phyloP scores from a whole-genome alignment of 2,113 vertebrate species.

The Plestiodon gilberti region DNA sequence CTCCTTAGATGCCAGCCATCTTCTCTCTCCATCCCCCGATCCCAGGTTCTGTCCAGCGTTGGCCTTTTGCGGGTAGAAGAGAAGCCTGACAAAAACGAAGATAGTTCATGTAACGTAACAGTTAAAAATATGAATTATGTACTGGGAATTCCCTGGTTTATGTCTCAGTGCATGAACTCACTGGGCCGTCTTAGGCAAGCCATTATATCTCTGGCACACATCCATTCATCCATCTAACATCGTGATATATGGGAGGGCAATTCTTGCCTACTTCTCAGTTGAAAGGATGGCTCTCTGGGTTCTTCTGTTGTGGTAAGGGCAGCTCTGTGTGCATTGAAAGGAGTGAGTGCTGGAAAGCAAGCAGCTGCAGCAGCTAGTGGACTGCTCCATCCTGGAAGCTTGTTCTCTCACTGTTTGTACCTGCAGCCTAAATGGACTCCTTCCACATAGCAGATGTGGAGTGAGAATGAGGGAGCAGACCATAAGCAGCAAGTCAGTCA shows the following conservation, averaged over 20 bases:
- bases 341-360: not conserved
- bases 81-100: not conserved
- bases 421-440: not conserved
- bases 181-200: not conserved
- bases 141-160: not conserved
- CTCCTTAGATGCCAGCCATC: not conserved
- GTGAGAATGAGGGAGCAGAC: not conserved
- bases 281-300: not conserved
- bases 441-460: not conserved
- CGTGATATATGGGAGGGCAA: not conserved
- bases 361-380: not conserved
- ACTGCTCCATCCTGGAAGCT: not conserved
- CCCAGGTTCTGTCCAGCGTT: not conserved
- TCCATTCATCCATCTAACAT: too few relatives aligned
- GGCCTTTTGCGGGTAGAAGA: not conserved
- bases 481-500: not conserved
- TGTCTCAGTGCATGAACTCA: too few relatives aligned
- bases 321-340: not conserved
- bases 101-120: not conserved
- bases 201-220: not conserved
- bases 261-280: not conserved
- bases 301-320: not conserved
- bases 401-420: too few relatives aligned
- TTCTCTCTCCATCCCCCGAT: not conserved
- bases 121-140: too few relatives aligned